Evolutionary conservation across 2,888 invertebrate genomes (phyloP).

Genomic region (Amphiduros pacificus): DNA sequence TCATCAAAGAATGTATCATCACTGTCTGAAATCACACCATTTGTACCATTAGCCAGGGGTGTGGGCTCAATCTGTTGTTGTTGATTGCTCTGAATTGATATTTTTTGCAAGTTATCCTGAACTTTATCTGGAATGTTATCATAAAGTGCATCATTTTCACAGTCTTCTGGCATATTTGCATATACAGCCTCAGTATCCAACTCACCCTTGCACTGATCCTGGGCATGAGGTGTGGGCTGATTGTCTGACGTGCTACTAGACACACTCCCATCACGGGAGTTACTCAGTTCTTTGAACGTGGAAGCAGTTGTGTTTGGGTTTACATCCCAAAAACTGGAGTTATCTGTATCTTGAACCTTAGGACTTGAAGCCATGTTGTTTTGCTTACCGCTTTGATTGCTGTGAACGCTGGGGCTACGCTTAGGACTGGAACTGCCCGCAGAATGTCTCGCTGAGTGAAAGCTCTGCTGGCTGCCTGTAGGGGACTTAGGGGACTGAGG

Average conservation of each 20-base stretch:
- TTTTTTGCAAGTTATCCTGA: not conserved
- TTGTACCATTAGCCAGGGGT: not conserved
- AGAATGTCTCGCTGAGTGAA: no score
- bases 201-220: not conserved
- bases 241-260: constrained; percentile 10
- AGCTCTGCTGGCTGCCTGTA: not conserved
- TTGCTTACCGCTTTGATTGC: no score
- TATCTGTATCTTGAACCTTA: no score
- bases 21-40: constrained; percentile 15
- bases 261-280: not conserved
- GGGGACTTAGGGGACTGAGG: no score
- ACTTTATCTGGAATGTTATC: constrained; percentile 7
- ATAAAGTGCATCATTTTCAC: not conserved
- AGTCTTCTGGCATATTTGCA: constrained; percentile 2
- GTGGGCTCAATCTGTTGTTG: constrained; percentile 9
- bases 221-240: not conserved
- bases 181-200: constrained; percentile 1
- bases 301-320: constrained; percentile 23
- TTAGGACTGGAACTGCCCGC: no score
- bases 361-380: no score
- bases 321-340: constrained; percentile 28
- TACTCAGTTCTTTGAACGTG: not conserved
- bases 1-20: constrained; percentile 35
- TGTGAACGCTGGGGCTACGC: no score
- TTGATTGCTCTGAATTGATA: constrained; percentile 7